phyloP scores from a whole-genome alignment of 2,113 vertebrate genomes.

The Nansenia antarctica region DNA sequence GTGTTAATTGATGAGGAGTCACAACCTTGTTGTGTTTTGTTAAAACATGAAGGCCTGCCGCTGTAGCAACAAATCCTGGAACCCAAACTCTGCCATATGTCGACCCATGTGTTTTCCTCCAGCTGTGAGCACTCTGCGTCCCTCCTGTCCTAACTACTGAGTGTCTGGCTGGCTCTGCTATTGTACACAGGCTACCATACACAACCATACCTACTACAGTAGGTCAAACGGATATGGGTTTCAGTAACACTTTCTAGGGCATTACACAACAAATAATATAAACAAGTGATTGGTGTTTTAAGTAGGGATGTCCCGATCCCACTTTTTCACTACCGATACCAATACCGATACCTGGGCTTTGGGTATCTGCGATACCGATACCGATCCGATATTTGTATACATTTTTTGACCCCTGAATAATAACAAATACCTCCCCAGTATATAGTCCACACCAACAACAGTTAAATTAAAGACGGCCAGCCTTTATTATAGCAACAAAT shows the following conservation, averaged over 20 bases:
- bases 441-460: too few species aligned
- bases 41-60: conserved; percentile 51
- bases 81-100: conserved; percentile 65
- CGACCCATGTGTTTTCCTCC: conserved; percentile 54
- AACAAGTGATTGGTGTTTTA: neutral
- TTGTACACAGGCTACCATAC: neutral
- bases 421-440: too few species aligned
- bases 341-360: too few species aligned
- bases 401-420: too few species aligned
- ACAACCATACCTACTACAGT: neutral
- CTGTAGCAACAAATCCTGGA: conserved; percentile 57
- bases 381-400: too few species aligned
- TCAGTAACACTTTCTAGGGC: neutral
- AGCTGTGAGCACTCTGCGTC: conserved; percentile 57
- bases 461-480: too few species aligned
- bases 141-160: conserved; percentile 42
- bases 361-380: too few species aligned
- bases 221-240: neutral
- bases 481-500: too few species aligned
- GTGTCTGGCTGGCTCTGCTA: conserved; percentile 25
- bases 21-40: conserved; percentile 55
- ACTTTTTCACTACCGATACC: too few species aligned
- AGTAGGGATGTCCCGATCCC: too few species aligned
- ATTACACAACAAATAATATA: neutral
- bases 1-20: conserved; percentile 53